A percentile compares a stretch with the other conserved stretches of the same genome.
phyloP scores from a whole-genome alignment of 2,797 vertebrate species.

The Aldrovandia affinis region DNA sequence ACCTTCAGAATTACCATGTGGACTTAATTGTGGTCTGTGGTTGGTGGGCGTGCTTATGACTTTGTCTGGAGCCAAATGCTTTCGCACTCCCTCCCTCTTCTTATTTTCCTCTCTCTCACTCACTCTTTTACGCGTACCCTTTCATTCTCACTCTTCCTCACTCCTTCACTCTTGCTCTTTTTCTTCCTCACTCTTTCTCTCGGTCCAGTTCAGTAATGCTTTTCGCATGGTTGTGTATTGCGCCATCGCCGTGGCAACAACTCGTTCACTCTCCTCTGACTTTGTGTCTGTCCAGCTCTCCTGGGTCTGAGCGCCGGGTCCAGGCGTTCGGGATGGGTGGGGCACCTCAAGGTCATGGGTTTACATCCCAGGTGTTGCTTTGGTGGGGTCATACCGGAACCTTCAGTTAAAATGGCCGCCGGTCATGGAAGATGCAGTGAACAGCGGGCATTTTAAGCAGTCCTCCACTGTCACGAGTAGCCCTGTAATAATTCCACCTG shows the following conservation, averaged over 20 bases:
- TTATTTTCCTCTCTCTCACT: neutral
- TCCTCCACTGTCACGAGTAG: too few relatives aligned
- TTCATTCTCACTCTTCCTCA: neutral
- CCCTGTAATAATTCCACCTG: too few relatives aligned
- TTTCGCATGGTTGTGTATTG: too few relatives aligned
- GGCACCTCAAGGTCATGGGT: neutral
- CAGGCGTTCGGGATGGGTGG: neutral
- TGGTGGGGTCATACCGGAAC: neutral
- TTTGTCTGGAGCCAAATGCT: neutral
- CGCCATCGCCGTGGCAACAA: too few relatives aligned
- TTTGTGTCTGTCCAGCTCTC: too few relatives aligned
- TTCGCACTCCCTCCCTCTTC: neutral
- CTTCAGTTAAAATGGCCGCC: too few relatives aligned
- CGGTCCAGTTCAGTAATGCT: too few relatives aligned
- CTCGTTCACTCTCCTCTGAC: too few relatives aligned
- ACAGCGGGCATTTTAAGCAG: too few relatives aligned
- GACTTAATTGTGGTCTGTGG: conserved; percentile 38
- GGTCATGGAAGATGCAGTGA: neutral
- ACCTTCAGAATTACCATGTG: conserved; percentile 26
- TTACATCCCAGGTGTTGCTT: neutral
- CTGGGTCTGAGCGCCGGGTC: too few relatives aligned
- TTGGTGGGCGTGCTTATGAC: conserved; percentile 22
- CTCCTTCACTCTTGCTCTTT: neutral
- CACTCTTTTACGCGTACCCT: neutral
- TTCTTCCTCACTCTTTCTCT: too few relatives aligned